These are phyloP conservation scores for Bemisia tabaci DNA, from an alignment of 1,140 invertebrate species.

Conservation along the genomic window DNA sequence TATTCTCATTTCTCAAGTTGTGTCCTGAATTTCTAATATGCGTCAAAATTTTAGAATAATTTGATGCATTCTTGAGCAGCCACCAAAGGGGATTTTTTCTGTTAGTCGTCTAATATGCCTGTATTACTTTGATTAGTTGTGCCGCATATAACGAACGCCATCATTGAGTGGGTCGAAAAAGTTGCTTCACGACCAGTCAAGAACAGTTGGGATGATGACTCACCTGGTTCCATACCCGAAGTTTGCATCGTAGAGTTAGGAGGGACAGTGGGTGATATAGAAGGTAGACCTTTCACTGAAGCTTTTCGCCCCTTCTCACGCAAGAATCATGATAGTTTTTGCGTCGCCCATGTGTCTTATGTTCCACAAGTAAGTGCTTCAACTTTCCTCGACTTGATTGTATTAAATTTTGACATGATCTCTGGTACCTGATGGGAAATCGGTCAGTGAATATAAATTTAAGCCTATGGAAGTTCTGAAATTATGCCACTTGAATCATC, in stretches of 20 bases:
- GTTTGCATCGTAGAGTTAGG: conserved; percentile 81
- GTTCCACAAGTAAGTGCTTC: conserved; percentile 59
- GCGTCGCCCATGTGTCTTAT: conserved; percentile 89
- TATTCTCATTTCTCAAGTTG: too few species aligned
- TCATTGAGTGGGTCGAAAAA: conserved; percentile 94
- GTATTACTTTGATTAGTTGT: too few species aligned
- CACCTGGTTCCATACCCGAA: neutral
- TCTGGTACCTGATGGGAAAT: too few species aligned
- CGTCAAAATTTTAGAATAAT: too few species aligned
- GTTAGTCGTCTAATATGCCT: too few species aligned
- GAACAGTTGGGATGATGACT: conserved; percentile 11
- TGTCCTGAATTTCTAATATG: too few species aligned
- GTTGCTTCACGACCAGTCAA: conserved; percentile 81
- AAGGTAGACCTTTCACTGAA: conserved; percentile 98
- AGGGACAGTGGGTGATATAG: conserved; percentile 98
- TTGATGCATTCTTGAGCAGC: too few species aligned
- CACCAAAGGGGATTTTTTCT: too few species aligned
- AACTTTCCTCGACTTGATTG: neutral
- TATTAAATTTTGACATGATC: too few species aligned
- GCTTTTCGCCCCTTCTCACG: conserved; percentile 98
- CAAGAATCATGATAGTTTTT: conserved; percentile 85
- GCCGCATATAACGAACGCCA: conserved; percentile 96
- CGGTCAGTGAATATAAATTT: too few species aligned
- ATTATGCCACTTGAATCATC: too few species aligned
- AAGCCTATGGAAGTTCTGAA: too few species aligned